Percentiles rank a stretch among this genome's conserved stretches.
Evolutionary conservation across 2,888 invertebrate species (phyloP).

Genomic region (Lepidocyrtoides sp.): DNA sequence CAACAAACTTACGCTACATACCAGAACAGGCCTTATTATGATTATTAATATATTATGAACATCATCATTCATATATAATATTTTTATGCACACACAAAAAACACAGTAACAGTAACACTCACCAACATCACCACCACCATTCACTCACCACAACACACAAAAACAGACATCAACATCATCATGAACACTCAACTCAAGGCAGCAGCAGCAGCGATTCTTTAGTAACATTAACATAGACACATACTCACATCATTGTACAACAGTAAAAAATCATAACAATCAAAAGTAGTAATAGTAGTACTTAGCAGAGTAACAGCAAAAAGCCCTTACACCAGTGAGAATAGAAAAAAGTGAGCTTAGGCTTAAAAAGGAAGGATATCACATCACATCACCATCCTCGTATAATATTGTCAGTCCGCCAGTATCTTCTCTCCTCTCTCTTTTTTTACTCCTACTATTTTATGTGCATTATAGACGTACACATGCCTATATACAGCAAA

Average conservation of each 20-base stretch:
- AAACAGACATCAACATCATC: conserved; percentile 53
- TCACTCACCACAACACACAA: conserved; percentile 66
- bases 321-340: neutral
- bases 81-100: conserved; percentile 36
- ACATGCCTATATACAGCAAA: neutral
- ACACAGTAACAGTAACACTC: conserved; percentile 59
- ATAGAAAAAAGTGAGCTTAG: conserved; percentile 29
- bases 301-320: conserved; percentile 35
- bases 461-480: neutral
- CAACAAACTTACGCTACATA: conserved; percentile 20
- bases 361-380: conserved; percentile 71
- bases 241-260: conserved; percentile 55
- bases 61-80: conserved; percentile 34
- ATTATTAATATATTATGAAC: conserved; percentile 43
- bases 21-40: neutral
- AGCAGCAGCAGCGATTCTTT: neutral
- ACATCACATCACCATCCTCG: conserved; percentile 62
- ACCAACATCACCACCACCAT: conserved; percentile 26
- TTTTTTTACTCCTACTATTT: conserved; percentile 21
- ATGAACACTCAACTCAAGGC: neutral
- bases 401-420: conserved; percentile 23
- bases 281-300: conserved; percentile 40
- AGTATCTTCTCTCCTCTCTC: conserved; percentile 32
- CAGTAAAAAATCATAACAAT: conserved; percentile 63
- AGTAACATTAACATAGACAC: conserved; percentile 57